Evolutionary conservation across 2,888 invertebrate genomes (phyloP).

Genomic region (Leptinotarsa haldemani): DNA sequence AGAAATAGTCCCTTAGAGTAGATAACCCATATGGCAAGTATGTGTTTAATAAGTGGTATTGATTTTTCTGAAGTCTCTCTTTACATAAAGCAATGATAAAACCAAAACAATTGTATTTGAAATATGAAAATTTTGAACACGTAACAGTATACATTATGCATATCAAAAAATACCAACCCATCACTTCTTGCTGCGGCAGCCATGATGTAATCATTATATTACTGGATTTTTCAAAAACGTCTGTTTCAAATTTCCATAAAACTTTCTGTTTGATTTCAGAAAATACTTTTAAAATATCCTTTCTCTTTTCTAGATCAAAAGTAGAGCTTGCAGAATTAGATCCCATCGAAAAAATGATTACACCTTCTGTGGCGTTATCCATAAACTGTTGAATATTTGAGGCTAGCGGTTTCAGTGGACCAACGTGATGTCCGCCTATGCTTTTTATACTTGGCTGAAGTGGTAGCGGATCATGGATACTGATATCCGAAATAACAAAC

Average conservation of each 20-base stretch:
- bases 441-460: slow-evolving; percentile 70
- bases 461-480: slow-evolving; percentile 67
- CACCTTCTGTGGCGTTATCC: slow-evolving; percentile 67
- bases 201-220: slow-evolving; percentile 63
- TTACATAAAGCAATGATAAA: too few relatives aligned
- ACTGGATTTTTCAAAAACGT: slow-evolving; percentile 54
- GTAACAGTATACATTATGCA: too few relatives aligned
- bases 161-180: too few relatives aligned
- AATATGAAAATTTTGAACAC: too few relatives aligned
- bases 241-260: slow-evolving; percentile 71
- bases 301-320: slow-evolving; percentile 67
- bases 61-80: too few relatives aligned
- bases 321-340: slow-evolving; percentile 70
- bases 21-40: too few relatives aligned
- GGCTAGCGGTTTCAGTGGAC: slow-evolving; percentile 53
- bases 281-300: slow-evolving; percentile 70
- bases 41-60: too few relatives aligned
- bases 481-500: slow-evolving; percentile 60
- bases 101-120: too few relatives aligned
- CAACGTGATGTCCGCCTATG: slow-evolving; percentile 69
- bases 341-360: slow-evolving; percentile 67
- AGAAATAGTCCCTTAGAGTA: too few relatives aligned
- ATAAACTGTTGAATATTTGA: slow-evolving; percentile 67
- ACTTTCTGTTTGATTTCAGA: too few relatives aligned
- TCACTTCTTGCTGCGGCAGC: slow-evolving; percentile 52